These are phyloP conservation scores for Peromyscus maniculatus DNA, from an alignment of 2,113 vertebrate species.

Conservation along the genomic window DNA sequence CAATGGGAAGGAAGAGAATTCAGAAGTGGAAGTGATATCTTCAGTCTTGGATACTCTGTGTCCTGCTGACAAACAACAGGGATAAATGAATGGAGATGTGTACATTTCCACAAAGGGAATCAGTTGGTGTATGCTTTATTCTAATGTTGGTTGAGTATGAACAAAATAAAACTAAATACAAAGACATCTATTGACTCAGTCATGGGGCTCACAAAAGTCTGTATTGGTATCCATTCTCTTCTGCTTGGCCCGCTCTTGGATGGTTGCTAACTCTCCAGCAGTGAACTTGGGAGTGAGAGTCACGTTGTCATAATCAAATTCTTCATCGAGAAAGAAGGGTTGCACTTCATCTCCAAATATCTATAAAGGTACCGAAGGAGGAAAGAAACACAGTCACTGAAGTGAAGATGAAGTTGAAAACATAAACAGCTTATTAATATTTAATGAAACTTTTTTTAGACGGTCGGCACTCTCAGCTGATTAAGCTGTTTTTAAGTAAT, in stretches of 20 bases:
- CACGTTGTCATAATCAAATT: slow-evolving; percentile 90
- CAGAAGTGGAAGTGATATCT: no score
- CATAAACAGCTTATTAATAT: slow-evolving; percentile 85
- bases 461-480: slow-evolving; percentile 83
- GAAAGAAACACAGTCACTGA: slow-evolving; percentile 67
- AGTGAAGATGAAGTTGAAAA: slow-evolving; percentile 79
- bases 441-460: slow-evolving; percentile 87
- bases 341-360: slow-evolving; percentile 85
- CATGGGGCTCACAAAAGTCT: background rate
- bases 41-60: background rate
- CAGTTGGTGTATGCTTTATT: slow-evolving; percentile 62
- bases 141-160: background rate
- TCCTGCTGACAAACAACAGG: background rate
- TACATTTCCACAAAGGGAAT: background rate
- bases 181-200: slow-evolving; percentile 42
- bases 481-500: slow-evolving; percentile 90
- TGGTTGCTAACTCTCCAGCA: slow-evolving; percentile 80
- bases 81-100: background rate
- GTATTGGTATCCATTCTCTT: background rate
- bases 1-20: background rate
- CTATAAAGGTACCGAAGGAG: slow-evolving; percentile 76
- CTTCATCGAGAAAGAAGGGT: slow-evolving; percentile 88
- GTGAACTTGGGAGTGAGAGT: slow-evolving; percentile 87
- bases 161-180: slow-evolving; percentile 19
- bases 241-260: slow-evolving; percentile 59